Conservation (phyloP, 2,113 vertebrate genomes). For the Callipepla californica region DNA sequence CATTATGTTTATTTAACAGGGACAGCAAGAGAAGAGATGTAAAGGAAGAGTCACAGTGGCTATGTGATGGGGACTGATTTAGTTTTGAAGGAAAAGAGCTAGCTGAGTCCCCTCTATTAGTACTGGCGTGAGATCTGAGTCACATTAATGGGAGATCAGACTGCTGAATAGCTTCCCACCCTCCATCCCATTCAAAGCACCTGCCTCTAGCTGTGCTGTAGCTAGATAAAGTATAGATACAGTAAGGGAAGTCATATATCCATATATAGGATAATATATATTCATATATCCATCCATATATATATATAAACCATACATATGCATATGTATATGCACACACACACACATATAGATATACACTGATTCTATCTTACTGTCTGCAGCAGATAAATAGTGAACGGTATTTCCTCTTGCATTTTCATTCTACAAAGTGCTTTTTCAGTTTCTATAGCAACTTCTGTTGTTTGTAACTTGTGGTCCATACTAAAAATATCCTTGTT, state of each 20-base stretch:
- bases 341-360: not conserved
- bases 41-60: not conserved
- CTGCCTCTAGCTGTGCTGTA: not conserved
- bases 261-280: too few relatives aligned
- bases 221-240: not conserved
- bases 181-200: not conserved
- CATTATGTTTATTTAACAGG: not conserved
- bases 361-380: constrained; percentile 34
- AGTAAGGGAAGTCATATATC: not conserved
- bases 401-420: constrained; percentile 56
- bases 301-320: not conserved
- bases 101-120: not conserved
- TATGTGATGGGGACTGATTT: not conserved
- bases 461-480: constrained; percentile 75
- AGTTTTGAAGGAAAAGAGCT: not conserved
- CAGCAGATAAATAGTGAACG: constrained; percentile 52
- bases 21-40: not conserved
- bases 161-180: not conserved
- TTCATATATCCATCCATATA: not conserved
- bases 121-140: not conserved
- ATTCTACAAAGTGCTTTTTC: constrained; percentile 64
- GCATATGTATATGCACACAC: not conserved
- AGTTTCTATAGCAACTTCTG: constrained; percentile 82
- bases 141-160: not conserved
- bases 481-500: constrained; percentile 72